phyloP scores from a whole-genome alignment of 2,888 invertebrate species.

The Rhagonycha lutea region DNA sequence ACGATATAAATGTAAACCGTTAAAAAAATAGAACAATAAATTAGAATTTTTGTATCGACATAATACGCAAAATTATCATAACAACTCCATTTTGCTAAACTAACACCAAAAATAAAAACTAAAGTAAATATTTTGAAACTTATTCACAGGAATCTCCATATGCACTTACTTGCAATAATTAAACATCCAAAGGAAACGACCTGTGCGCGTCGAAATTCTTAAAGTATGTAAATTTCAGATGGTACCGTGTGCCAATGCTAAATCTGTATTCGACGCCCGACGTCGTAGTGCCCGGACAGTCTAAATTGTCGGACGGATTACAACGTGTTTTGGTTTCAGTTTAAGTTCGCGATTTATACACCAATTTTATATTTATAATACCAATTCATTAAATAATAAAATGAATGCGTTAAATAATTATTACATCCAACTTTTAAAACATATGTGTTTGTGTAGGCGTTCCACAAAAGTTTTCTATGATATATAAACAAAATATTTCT shows the following conservation, averaged over 20 bases:
- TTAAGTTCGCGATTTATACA: constrained; percentile 8
- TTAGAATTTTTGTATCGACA: neutral
- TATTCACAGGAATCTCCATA: neutral
- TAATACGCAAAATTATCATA: neutral
- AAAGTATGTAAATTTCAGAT: constrained; percentile 29
- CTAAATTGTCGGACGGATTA: constrained; percentile 42
- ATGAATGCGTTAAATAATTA: neutral
- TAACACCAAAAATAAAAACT: neutral
- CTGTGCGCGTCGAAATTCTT: constrained; percentile 25
- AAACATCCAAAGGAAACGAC: constrained; percentile 25
- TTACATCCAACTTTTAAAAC: neutral
- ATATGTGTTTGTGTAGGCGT: neutral
- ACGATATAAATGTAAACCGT: neutral
- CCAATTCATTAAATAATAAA: neutral
- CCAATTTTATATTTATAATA: neutral
- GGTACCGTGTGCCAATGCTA: constrained; percentile 48
- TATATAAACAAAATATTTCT: neutral
- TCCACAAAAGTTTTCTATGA: neutral
- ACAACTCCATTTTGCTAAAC: neutral
- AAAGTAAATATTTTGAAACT: neutral
- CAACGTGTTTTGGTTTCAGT: constrained; percentile 18
- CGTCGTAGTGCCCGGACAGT: constrained; percentile 45
- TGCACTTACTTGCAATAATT: constrained; percentile 17
- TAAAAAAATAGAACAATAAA: neutral
- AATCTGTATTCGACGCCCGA: constrained; percentile 43